These are phyloP conservation scores for Amphimedon queenslandica DNA, from an alignment of 37 sponge, comb jelly and placozoan genomes.

Conservation along the genomic window DNA sequence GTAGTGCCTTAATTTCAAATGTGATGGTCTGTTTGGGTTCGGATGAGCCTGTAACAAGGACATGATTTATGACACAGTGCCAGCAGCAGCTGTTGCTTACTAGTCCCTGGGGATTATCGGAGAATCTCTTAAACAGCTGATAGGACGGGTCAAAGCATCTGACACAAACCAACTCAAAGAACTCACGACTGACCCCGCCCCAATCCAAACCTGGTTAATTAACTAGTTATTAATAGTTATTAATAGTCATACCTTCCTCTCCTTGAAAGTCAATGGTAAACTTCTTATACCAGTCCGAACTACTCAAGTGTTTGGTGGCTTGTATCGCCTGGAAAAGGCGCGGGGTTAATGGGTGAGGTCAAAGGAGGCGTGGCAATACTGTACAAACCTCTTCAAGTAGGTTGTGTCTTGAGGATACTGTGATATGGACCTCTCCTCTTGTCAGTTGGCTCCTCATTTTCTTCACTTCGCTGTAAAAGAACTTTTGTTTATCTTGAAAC, in stretches of 20 bases:
- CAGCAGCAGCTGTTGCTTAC: slow-evolving; percentile 23
- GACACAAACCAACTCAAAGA: slow-evolving; percentile 62
- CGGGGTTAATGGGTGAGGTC: neutral
- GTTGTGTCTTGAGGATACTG: slow-evolving; percentile 31
- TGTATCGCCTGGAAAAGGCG: slow-evolving; percentile 40
- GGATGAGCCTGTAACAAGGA: slow-evolving; percentile 56
- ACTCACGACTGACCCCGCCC: slow-evolving; percentile 85
- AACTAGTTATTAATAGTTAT: neutral
- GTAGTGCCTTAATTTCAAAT: slow-evolving; percentile 48
- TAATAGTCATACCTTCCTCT: slow-evolving; percentile 65
- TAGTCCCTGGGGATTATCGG: slow-evolving; percentile 47
- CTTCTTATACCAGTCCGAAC: slow-evolving; percentile 64
- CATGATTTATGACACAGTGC: neutral
- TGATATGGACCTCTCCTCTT: slow-evolving; percentile 17
- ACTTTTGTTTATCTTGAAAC: slow-evolving; percentile 66
- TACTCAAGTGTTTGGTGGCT: slow-evolving; percentile 29
- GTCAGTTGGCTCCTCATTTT: slow-evolving; percentile 13
- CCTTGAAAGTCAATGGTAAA: slow-evolving; percentile 58
- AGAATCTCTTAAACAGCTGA: slow-evolving; percentile 61
- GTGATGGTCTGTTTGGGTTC: slow-evolving; percentile 32
- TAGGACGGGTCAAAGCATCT: slow-evolving; percentile 60
- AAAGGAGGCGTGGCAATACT: neutral
- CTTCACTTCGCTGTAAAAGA: slow-evolving; percentile 53
- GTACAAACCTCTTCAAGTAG: slow-evolving; percentile 64
- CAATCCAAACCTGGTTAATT: slow-evolving; percentile 67